phyloP scores from a whole-genome alignment of 2,797 vertebrate genomes.

The Betta splendens region DNA sequence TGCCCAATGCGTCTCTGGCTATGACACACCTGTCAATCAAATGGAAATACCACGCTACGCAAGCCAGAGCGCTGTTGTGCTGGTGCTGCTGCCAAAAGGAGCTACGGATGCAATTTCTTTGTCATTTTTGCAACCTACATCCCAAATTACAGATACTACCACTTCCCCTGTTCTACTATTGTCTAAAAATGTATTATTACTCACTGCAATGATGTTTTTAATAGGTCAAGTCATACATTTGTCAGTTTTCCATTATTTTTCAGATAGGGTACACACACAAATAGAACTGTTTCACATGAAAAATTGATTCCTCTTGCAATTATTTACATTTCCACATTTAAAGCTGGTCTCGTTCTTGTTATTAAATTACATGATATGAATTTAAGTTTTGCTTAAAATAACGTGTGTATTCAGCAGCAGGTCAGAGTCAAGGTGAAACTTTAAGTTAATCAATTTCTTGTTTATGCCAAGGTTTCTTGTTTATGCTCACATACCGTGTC shows the following conservation, averaged over 20 bases:
- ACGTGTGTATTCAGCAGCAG: neutral
- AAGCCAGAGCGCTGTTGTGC: slow-evolving; percentile 63
- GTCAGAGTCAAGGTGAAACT: slow-evolving; percentile 1
- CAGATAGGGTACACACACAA: neutral
- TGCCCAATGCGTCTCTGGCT: slow-evolving; percentile 74
- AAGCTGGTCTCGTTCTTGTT: neutral
- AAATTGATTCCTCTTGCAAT: slow-evolving; percentile 5
- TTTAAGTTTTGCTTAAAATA: neutral
- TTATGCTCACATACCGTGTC: neutral
- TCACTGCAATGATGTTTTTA: neutral
- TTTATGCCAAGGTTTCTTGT: slow-evolving; percentile 4
- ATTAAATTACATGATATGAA: slow-evolving; percentile 9
- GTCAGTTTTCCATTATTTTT: neutral
- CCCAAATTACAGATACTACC: slow-evolving; percentile 40
- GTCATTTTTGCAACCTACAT: slow-evolving; percentile 52
- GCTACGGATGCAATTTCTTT: slow-evolving; percentile 51
- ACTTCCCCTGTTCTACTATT: slow-evolving; percentile 23
- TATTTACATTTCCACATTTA: slow-evolving; percentile 12
- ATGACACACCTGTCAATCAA: slow-evolving; percentile 80
- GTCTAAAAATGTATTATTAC: slow-evolving; percentile 25
- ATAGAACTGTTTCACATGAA: neutral
- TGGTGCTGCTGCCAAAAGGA: slow-evolving; percentile 56
- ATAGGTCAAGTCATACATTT: neutral
- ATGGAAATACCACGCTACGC: slow-evolving; percentile 62
- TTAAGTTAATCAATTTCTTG: neutral